Percentiles rank a stretch among this genome's conserved stretches.
Evolutionary conservation across 2,888 invertebrate species (phyloP).

Genomic region (Hipparchia sbordonii): DNA sequence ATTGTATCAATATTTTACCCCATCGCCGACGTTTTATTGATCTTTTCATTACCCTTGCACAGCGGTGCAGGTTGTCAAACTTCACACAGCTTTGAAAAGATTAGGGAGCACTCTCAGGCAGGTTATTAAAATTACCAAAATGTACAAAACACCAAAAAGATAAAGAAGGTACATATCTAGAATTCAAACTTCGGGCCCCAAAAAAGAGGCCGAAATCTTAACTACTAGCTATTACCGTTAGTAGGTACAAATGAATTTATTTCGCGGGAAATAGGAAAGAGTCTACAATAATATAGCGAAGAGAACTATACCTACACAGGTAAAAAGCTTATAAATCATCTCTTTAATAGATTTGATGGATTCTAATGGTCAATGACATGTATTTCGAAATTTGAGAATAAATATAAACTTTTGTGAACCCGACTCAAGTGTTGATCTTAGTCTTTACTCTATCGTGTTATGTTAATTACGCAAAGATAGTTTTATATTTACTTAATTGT

Average conservation of each 20-base stretch:
- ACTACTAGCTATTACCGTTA: too few species aligned
- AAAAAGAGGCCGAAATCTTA: too few species aligned
- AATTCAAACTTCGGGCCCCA: too few species aligned
- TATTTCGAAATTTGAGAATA: constrained; percentile 49
- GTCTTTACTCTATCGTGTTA: constrained; percentile 75
- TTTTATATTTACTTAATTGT: constrained; percentile 66
- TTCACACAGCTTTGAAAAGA: too few species aligned
- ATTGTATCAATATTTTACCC: too few species aligned
- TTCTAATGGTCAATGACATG: constrained; percentile 33
- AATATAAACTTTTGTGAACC: constrained; percentile 64
- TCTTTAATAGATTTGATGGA: constrained; percentile 15
- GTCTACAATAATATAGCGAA: not conserved
- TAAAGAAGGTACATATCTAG: too few species aligned
- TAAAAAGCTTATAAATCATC: not conserved
- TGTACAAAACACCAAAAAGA: too few species aligned
- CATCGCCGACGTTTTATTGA: too few species aligned
- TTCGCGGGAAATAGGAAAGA: not conserved
- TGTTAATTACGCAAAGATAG: constrained; percentile 76
- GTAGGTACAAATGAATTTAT: not conserved
- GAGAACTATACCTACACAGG: not conserved
- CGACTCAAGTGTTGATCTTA: constrained; percentile 70
- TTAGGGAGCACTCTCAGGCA: too few species aligned
- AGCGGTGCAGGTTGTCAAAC: too few species aligned
- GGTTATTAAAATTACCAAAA: too few species aligned
- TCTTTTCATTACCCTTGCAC: too few species aligned